These are phyloP conservation scores for Lasioglossum marginatum DNA, from an alignment of 2,888 invertebrate species.

Conservation along the genomic window DNA sequence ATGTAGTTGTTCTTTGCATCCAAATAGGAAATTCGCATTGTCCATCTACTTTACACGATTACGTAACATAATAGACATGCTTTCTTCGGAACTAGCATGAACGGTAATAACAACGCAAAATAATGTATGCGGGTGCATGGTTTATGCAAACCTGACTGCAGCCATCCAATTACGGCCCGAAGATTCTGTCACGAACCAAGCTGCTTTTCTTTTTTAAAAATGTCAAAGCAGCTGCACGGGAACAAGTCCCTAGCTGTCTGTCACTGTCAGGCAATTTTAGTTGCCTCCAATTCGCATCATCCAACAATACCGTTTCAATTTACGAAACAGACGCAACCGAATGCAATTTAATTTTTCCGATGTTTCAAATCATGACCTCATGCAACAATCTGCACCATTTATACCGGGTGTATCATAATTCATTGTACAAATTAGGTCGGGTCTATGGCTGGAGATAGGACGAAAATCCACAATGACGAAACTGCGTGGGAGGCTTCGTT, in stretches of 20 bases:
- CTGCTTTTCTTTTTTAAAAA: neutral
- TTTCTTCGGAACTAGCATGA: conserved; percentile 63
- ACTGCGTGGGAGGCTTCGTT: too few species aligned
- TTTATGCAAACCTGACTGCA: conserved; percentile 44
- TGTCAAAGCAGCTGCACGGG: neutral
- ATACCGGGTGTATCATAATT: too few species aligned
- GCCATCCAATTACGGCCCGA: conserved; percentile 17
- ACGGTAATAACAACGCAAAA: conserved; percentile 61
- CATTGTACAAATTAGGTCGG: too few species aligned
- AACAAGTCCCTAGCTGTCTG: neutral
- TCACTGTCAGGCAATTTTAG: neutral
- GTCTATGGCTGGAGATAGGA: too few species aligned
- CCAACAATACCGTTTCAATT: neutral
- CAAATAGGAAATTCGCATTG: conserved; percentile 60
- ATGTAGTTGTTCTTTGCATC: conserved; percentile 60
- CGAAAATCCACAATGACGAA: too few species aligned
- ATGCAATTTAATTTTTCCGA: neutral
- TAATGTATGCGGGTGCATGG: conserved; percentile 60
- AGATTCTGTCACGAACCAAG: neutral
- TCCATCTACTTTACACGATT: conserved; percentile 64
- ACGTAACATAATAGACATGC: conserved; percentile 65
- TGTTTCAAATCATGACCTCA: neutral
- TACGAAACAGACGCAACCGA: too few species aligned
- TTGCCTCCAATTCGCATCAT: neutral
- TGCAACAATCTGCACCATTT: too few species aligned